Evolutionary conservation across 1,140 invertebrate genomes (phyloP).

Genomic region (Meloidogyne floridensis): DNA sequence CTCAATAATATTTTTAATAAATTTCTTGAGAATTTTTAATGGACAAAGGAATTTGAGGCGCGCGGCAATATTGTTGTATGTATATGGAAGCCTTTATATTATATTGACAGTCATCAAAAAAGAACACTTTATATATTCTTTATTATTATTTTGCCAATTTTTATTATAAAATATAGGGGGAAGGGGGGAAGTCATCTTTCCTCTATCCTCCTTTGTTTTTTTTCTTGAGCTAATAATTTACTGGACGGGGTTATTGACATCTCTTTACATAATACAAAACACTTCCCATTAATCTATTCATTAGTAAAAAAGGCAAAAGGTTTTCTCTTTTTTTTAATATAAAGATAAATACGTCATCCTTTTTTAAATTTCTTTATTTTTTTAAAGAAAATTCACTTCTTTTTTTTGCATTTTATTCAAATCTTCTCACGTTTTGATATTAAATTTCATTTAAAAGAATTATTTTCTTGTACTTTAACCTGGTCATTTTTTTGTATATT

Average conservation of each 20-base stretch:
- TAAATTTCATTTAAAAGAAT: not conserved
- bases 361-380: no score
- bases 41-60: slow-evolving; percentile 2
- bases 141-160: not conserved
- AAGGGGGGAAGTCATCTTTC: not conserved
- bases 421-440: not conserved
- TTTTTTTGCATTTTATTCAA: not conserved
- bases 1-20: not conserved
- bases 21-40: not conserved
- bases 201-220: not conserved
- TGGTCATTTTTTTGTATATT: no score
- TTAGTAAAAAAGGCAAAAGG: not conserved
- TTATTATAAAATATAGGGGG: not conserved
- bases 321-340: no score
- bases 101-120: not conserved
- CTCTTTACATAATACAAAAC: not conserved
- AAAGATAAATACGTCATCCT: no score
- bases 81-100: not conserved
- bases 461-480: not conserved
- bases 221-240: slow-evolving; percentile 2
- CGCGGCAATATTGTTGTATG: not conserved
- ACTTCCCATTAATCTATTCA: not conserved
- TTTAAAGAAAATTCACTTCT: no score
- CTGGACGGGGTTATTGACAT: not conserved
- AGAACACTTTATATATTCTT: not conserved